Percentiles rank a stretch among this genome's conserved stretches.
Evolutionary conservation across 2,113 vertebrate genomes (phyloP).

Genomic region (Castor canadensis): DNA sequence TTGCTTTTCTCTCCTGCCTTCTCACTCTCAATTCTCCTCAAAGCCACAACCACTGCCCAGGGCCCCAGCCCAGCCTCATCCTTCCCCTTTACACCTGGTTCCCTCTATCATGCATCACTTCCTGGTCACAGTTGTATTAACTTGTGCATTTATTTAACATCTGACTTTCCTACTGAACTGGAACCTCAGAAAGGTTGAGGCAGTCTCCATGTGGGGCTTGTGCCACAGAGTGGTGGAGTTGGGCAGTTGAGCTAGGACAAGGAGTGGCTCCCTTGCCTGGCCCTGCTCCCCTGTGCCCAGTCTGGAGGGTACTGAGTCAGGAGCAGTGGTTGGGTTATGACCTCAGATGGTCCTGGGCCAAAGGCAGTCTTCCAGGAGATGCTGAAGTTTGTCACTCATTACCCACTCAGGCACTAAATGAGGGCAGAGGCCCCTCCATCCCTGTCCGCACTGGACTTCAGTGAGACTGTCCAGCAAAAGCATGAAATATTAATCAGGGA

Average conservation of each 20-base stretch:
- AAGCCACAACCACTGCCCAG: neutral
- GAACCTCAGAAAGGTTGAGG: no score
- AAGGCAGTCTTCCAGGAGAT: neutral
- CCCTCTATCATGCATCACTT: neutral
- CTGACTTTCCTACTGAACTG: neutral
- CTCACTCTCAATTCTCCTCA: neutral
- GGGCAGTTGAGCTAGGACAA: neutral
- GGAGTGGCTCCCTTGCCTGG: rapidly evolving
- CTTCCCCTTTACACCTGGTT: neutral
- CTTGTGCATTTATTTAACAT: neutral
- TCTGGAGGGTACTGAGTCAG: neutral
- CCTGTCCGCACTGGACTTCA: neutral
- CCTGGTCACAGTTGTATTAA: neutral
- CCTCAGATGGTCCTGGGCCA: neutral
- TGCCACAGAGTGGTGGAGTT: rapidly evolving
- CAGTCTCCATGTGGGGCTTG: rapidly evolving
- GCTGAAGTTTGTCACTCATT: neutral
- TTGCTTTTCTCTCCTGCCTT: no score
- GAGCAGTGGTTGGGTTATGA: neutral
- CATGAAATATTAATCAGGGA: conserved; percentile 24
- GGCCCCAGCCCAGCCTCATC: no score
- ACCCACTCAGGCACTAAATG: no score
- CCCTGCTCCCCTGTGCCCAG: neutral
- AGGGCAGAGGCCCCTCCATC: no score
- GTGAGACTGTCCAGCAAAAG: neutral